Conservation (phyloP, 2,797 vertebrate genomes). For the Sibirionetta formosa region DNA sequence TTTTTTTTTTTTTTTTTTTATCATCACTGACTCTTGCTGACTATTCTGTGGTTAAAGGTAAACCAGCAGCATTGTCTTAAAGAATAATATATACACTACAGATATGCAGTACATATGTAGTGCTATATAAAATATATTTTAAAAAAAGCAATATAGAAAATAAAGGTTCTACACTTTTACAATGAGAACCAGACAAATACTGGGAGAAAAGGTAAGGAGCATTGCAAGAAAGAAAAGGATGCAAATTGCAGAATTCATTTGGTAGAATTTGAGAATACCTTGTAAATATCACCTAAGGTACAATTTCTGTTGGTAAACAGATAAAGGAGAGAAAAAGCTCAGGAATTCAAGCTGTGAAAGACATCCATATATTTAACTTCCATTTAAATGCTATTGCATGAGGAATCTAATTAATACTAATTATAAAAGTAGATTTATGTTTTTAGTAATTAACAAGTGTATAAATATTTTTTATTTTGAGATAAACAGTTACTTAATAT, state of each 20-base stretch:
- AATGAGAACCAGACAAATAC: background rate
- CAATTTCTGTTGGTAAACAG: background rate
- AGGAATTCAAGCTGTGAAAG: background rate
- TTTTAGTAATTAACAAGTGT: background rate
- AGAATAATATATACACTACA: background rate
- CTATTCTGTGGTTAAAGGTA: background rate
- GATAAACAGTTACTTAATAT: background rate
- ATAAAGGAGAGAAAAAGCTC: rapidly evolving
- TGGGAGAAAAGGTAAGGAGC: background rate
- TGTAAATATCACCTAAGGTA: background rate
- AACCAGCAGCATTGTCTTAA: background rate
- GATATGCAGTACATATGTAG: background rate
- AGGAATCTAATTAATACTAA: background rate
- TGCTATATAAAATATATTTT: background rate
- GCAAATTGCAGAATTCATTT: background rate
- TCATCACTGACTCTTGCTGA: background rate
- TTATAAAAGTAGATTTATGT: background rate
- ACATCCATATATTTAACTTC: background rate
- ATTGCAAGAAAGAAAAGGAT: background rate
- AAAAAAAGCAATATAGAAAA: background rate
- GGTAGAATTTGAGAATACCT: background rate
- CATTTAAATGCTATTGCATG: background rate
- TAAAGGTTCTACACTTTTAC: background rate
- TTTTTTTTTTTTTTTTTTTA: background rate
- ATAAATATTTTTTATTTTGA: background rate